A percentile compares a stretch with the other conserved stretches of the same genome.
Conservation (phyloP, 2,113 vertebrate genomes). For the Hippotragus niger region DNA sequence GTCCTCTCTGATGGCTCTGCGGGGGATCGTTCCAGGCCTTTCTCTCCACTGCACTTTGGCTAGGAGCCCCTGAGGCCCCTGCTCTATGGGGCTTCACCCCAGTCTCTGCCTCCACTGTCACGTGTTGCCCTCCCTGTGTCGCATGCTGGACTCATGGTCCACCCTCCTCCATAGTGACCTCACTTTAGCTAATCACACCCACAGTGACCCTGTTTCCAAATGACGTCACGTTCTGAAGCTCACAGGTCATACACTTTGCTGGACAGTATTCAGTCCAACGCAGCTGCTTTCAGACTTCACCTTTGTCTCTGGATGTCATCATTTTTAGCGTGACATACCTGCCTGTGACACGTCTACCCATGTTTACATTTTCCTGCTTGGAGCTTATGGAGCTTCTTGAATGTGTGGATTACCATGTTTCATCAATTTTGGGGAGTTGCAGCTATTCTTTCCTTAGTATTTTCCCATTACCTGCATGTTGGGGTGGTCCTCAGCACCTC, state of each 20-base stretch:
- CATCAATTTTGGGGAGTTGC: not conserved
- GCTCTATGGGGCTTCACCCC: not conserved
- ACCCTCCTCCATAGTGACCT: not conserved
- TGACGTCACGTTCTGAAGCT: not conserved
- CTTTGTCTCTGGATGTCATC: not conserved
- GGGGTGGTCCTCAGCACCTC: not conserved
- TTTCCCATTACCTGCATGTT: not conserved
- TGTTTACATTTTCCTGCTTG: not conserved
- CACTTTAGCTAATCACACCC: not conserved
- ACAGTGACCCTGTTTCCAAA: not conserved
- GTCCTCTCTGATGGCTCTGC: not conserved
- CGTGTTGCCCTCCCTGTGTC: accelerated
- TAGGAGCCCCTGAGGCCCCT: not conserved
- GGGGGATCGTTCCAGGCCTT: not conserved
- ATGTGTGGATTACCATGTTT: not conserved
- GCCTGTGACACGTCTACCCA: accelerated
- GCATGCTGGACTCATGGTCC: not conserved
- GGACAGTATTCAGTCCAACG: not conserved
- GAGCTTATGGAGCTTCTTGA: not conserved
- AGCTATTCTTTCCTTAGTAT: not conserved
- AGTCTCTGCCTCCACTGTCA: not conserved
- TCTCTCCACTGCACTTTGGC: not conserved
- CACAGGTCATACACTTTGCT: not conserved
- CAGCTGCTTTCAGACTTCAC: not conserved
- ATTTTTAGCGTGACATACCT: not conserved